Conservation (phyloP, 2,797 vertebrate genomes). For the Enteromius radiatus region DNA sequence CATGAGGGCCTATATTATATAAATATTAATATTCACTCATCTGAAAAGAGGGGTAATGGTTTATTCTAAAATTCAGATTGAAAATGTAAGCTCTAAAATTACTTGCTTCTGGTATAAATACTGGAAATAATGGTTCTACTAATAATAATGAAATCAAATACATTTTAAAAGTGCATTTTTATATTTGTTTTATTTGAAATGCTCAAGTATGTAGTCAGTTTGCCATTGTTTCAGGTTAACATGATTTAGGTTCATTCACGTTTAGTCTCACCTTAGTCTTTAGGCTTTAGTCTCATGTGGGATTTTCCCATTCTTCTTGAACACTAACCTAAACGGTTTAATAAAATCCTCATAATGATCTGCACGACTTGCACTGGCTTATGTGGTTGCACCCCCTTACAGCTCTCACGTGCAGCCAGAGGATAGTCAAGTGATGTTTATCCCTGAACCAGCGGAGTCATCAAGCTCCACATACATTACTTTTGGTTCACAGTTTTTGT, state of each 20-base stretch:
- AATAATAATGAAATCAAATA: not conserved
- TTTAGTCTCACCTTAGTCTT: slow-evolving; percentile 7
- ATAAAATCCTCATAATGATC: slow-evolving; percentile 11
- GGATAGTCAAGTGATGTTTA: slow-evolving; percentile 42
- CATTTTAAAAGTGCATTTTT: not conserved
- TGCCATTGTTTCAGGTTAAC: not conserved
- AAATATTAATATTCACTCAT: not conserved
- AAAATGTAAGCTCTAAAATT: not conserved
- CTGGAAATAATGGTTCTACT: not conserved
- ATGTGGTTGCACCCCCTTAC: not conserved
- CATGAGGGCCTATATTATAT: not conserved
- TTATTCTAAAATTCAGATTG: not conserved
- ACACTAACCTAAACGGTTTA: slow-evolving; percentile 20
- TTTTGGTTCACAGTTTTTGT: slow-evolving; percentile 19
- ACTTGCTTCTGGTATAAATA: not conserved
- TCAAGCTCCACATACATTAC: not conserved
- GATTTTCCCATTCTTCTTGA: slow-evolving; percentile 2
- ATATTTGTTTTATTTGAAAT: not conserved
- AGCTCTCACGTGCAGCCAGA: slow-evolving; percentile 20
- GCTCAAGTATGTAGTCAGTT: not conserved
- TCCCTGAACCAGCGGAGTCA: not conserved
- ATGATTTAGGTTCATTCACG: not conserved
- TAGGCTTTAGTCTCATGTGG: not conserved
- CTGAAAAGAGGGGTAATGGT: not conserved
- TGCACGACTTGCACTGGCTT: not conserved